phyloP scores from a whole-genome alignment of 2,113 vertebrate species.

The Galemys pyrenaicus region DNA sequence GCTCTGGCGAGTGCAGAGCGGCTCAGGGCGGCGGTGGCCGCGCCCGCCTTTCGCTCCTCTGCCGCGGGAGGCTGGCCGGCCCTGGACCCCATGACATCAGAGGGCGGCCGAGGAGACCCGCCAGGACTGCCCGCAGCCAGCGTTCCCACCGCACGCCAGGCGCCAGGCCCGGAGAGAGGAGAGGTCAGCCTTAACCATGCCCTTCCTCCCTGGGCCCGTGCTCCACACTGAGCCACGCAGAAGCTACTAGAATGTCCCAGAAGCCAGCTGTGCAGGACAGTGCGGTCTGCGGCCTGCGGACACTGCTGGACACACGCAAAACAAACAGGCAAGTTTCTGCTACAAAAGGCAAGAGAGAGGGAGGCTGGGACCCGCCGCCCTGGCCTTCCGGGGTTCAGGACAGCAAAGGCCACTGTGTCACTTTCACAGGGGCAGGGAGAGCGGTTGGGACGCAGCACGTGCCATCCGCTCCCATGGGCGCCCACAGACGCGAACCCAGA shows the following conservation, averaged over 20 bases:
- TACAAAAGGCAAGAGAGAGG: neutral
- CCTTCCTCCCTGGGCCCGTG: neutral
- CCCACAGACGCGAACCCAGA: slow-evolving; percentile 23
- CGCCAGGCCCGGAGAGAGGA: too few species aligned
- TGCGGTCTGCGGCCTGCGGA: too few species aligned
- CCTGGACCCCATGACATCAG: too few species aligned
- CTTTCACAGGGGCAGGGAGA: neutral
- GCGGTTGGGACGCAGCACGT: slow-evolving; percentile 20
- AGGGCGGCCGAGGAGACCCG: too few species aligned
- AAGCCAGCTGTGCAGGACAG: neutral
- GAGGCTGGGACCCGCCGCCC: neutral
- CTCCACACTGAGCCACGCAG: neutral
- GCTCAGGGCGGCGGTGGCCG: too few species aligned
- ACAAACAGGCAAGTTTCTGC: neutral
- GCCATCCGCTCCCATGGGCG: slow-evolving; percentile 5
- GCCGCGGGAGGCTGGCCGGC: too few species aligned
- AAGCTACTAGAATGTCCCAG: neutral
- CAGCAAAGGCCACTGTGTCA: neutral
- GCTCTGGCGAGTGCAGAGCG: too few species aligned
- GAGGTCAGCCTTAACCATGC: neutral
- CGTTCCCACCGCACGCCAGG: neutral
- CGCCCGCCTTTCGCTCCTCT: too few species aligned
- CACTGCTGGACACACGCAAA: neutral
- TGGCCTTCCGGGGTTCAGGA: neutral
- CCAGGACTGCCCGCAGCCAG: too few species aligned